These are phyloP conservation scores for Mactromeris polynyma DNA, from an alignment of 2,888 invertebrate genomes.

Conservation along the genomic window DNA sequence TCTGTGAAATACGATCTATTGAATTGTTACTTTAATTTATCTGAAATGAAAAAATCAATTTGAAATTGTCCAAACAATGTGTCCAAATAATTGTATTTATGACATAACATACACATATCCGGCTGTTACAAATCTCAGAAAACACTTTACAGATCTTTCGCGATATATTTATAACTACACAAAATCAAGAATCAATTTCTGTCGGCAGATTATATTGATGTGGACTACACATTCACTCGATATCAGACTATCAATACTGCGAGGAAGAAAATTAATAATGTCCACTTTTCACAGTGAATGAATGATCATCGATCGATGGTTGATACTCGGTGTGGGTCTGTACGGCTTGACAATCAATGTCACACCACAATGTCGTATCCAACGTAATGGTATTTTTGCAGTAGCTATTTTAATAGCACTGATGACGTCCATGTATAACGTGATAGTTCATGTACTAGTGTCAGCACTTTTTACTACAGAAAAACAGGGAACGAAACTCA, in stretches of 20 bases:
- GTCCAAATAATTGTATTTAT: not conserved
- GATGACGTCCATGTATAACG: not conserved
- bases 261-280: not conserved
- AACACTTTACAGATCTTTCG: not conserved
- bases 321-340: not conserved
- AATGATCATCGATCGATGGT: not conserved
- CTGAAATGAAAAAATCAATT: constrained; percentile 19
- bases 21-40: not conserved
- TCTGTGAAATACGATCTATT: not conserved
- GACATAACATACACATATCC: not conserved
- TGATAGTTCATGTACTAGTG: not conserved
- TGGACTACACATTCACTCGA: not conserved
- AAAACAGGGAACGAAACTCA: not conserved
- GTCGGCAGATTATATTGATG: not conserved
- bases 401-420: not conserved
- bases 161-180: not conserved
- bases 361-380: not conserved
- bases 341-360: not conserved
- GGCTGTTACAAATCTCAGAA: not conserved
- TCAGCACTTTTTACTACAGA: constrained; percentile 4
- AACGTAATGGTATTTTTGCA: not conserved
- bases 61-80: not conserved
- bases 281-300: not conserved
- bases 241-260: not conserved
- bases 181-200: not conserved